phyloP scores from a whole-genome alignment of 2,888 invertebrate genomes.

The Hermaeophaga mercurialis region DNA sequence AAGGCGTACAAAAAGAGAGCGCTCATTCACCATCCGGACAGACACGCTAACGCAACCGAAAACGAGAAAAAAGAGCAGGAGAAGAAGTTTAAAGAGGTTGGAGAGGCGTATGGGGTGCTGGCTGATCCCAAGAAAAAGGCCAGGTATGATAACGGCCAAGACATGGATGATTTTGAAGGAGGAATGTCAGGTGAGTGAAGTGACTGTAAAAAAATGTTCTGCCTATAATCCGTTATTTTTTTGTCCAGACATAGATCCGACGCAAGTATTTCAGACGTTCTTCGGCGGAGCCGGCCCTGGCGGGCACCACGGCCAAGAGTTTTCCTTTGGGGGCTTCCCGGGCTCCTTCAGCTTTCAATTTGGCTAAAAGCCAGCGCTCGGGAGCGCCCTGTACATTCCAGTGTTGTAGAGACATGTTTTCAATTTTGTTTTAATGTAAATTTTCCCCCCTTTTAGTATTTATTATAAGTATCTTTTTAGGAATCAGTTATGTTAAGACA shows the following conservation, averaged over 20 bases:
- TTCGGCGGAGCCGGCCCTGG: constrained; percentile 66
- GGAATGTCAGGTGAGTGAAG: constrained; percentile 60
- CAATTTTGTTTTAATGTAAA: constrained; percentile 24
- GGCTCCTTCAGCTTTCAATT: constrained; percentile 74
- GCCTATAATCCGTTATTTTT: no score
- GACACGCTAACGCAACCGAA: constrained; percentile 87
- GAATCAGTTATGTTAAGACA: not conserved
- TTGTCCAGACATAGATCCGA: constrained; percentile 76
- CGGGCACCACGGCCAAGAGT: constrained; percentile 58
- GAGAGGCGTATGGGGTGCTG: constrained; percentile 92
- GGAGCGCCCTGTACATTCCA: constrained; percentile 35
- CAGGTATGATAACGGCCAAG: constrained; percentile 90
- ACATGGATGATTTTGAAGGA: constrained; percentile 75
- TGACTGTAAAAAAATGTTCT: no score
- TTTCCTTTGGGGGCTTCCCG: constrained; percentile 64
- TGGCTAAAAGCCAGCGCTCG: constrained; percentile 57
- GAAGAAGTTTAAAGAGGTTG: constrained; percentile 92
- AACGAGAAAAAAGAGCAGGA: constrained; percentile 89
- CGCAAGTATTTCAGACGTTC: constrained; percentile 84
- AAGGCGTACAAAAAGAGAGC: constrained; percentile 93
- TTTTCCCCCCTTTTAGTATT: constrained; percentile 27
- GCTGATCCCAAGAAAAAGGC: constrained; percentile 89
- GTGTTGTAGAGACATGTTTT: constrained; percentile 20
- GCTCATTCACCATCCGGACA: constrained; percentile 91
- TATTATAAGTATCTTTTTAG: constrained; percentile 26